Evolutionary conservation across 35 echinoderm and acorn worm species (phyloP), one percentile per base, ranked within the genome.

Genomic region (Acanthaster planci): DNA sequence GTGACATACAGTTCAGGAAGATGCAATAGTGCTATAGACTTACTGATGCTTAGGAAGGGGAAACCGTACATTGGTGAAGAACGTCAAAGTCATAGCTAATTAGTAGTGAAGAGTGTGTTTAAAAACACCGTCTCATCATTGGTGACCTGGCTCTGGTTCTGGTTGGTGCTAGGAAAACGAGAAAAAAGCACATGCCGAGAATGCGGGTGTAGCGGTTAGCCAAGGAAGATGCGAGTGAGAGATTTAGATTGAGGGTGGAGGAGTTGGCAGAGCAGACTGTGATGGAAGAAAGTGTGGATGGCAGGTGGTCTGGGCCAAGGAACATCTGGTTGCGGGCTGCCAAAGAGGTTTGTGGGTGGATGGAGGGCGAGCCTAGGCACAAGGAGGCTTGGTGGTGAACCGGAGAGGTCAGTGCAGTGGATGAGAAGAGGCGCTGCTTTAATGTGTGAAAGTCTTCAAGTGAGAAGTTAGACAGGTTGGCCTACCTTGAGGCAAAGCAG

Each of bases 301-400:
- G 42, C 12, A 47, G 42, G 42, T 47, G 42, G 42, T 4, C 42
- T 12, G 57, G 57, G 17, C 57, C 17, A 60, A 60, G 57, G 57
- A 60, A 60, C 26, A 18, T 60, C 57, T 22, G 57, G 57, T 60
- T 60, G 17, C 57, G 19, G 19, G 76, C 76, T 21, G 7, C 39
- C 6, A 34, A 44, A 38, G 76, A 78, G 76, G 76, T 78, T 10
- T 78, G 76, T 78, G 76, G 76, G 39, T 78, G 76, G 76, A 78
- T 30, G 19, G 34, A 78, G 39, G 76, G 76, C 14, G 35, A 37
- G 39, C 76, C 76, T 37, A 78, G 76, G 76, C 76, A 78, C 76
- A 38, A 37, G 76, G 76, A 78, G 39, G 6, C 76, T 26, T 76
- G 27, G 76, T 78, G 76, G 76, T 78, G 76, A 30, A 44, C 34